These are phyloP conservation scores for Drosophila birchii DNA, from an alignment of 2,888 invertebrate species.

Conservation along the genomic window DNA sequence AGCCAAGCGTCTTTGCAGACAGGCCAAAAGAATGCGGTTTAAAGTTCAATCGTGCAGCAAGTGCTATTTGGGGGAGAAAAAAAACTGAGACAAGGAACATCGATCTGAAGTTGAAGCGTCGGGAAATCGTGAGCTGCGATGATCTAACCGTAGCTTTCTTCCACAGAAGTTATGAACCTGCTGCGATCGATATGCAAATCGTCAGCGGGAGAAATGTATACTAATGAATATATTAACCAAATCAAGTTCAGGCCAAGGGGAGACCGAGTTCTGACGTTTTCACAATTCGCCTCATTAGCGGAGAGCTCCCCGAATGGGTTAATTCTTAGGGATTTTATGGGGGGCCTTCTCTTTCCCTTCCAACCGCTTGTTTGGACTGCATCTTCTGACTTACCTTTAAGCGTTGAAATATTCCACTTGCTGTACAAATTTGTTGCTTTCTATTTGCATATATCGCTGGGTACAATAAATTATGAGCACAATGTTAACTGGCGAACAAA, in stretches of 20 bases:
- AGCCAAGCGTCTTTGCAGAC: constrained; percentile 26
- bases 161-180: constrained; percentile 51
- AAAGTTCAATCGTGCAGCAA: constrained; percentile 80
- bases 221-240: constrained; percentile 66
- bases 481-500: constrained; percentile 66
- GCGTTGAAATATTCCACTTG: constrained; percentile 61
- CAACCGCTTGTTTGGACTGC: constrained; percentile 28
- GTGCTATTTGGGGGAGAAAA: constrained; percentile 52
- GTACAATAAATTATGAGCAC: constrained; percentile 71
- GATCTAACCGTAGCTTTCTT: constrained; percentile 47
- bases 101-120: constrained; percentile 1
- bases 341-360: not conserved
- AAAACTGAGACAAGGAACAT: constrained; percentile 21
- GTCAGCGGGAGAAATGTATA: constrained; percentile 62
- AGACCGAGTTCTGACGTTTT: constrained; percentile 39
- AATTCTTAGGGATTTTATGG: constrained; percentile 19
- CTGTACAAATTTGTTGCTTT: constrained; percentile 64
- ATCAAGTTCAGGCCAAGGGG: constrained; percentile 29
- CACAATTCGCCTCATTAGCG: constrained; percentile 63
- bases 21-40: constrained; percentile 71
- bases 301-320: constrained; percentile 12
- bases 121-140: constrained; percentile 34
- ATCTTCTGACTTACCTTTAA: constrained; percentile 37
- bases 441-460: constrained; percentile 70
- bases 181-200: constrained; percentile 66